Percentiles rank a stretch among this genome's conserved stretches.
These are phyloP conservation scores for Ichneumoninae sp. DNA, from an alignment of 2,888 invertebrate species.

Conservation along the genomic window DNA sequence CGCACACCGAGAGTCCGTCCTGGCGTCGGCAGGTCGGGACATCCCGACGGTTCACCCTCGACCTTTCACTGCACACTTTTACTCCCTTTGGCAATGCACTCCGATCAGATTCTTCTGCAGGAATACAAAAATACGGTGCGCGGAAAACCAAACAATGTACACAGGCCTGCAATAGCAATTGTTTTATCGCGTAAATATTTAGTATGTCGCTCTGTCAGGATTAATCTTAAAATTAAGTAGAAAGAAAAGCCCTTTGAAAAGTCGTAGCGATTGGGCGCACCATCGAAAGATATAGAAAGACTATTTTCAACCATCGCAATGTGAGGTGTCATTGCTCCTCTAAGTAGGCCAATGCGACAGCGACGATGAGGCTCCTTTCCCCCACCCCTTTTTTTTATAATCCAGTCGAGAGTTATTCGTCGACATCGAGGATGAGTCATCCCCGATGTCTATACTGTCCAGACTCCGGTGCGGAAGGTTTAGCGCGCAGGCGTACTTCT, in stretches of 20 bases:
- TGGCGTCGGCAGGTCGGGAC: constrained; percentile 51
- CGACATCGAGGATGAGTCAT: constrained; percentile 60
- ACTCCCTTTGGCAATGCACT: constrained; percentile 32
- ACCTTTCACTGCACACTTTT: constrained; percentile 33
- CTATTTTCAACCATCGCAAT: constrained; percentile 14
- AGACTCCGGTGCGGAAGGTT: constrained; percentile 38
- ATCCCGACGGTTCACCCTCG: constrained; percentile 49
- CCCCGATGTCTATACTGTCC: constrained; percentile 37
- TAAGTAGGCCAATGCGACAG: constrained; percentile 56
- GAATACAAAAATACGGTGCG: neutral
- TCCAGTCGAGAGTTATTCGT: constrained; percentile 53
- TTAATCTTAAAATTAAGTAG: too few species aligned
- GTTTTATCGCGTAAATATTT: neutral
- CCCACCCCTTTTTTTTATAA: constrained; percentile 41
- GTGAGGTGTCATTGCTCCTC: constrained; percentile 25
- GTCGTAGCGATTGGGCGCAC: neutral
- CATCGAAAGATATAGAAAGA: neutral
- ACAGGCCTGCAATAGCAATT: neutral
- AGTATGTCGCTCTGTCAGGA: too few species aligned
- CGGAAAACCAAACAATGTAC: neutral
- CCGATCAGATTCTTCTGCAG: constrained; percentile 19
- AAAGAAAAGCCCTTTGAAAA: neutral
- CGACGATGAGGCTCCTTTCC: constrained; percentile 23
- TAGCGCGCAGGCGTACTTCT: constrained; percentile 62
- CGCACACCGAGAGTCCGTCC: constrained; percentile 37